Base-by-base conservation (phyloP, 1,140 invertebrate genomes). In the Drosophila setifemur region DNA sequence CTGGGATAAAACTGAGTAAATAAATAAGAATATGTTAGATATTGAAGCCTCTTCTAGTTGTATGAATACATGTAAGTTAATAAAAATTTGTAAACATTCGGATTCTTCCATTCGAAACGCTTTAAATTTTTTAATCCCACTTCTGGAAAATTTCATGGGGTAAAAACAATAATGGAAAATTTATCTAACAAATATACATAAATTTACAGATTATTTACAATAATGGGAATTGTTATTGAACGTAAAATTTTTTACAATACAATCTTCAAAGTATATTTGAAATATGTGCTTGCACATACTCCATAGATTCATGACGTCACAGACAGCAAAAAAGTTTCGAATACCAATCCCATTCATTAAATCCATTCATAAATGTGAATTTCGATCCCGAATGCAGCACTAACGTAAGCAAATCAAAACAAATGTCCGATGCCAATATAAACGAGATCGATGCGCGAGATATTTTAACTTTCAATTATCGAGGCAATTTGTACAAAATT, bases 381-480 rank as follows among this genome's bases (percentile, higher is more conserved):
- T 58, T 42, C 12, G 12, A 44, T 60, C 18, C 14, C 16, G 16
- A 68, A 26, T 28, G 29, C 47, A 54, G 25, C 23, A 53, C 26
- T 29, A 57, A 47, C 50, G 52, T 45, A 63, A 48, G 45, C 73
- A 55, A 81, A 79, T 54, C 48, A 70, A 79, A 79, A 79, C 75
- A 78, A 73, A 73, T 58, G 55, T 78, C 54, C 33, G 35, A 23
- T 21, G 11, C 11, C 18, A 8, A 9, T 14, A 54, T 60, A 60
- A 60, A 60, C 7, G 16, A 40, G 58, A 63, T 63, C 54, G 23
- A 63, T 63, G 31, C 11, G 39, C 14, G 9, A 21, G 53, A 21
- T 70, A 45, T 70, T 68, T 78, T 58, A 78, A 78, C 67, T 55
- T 12, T 66, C 66, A 63, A 68, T 86, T 75, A 86, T 67, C 81